Evolutionary conservation across 2,797 vertebrate genomes (phyloP).

Genomic region (Protonibea diacanthus): DNA sequence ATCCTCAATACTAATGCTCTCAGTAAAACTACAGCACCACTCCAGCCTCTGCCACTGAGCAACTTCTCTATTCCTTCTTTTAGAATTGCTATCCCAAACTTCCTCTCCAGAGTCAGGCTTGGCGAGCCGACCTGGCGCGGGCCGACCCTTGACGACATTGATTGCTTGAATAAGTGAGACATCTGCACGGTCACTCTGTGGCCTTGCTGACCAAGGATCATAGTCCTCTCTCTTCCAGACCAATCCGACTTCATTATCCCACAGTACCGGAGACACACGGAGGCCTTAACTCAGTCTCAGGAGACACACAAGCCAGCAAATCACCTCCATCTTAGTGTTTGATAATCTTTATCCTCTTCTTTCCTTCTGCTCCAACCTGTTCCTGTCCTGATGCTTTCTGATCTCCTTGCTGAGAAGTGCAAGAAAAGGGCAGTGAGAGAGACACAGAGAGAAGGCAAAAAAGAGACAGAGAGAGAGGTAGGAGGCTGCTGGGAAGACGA

Average conservation of each 20-base stretch:
- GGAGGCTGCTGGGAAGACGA: slow-evolving; percentile 18
- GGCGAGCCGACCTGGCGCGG: neutral
- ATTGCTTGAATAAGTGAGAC: slow-evolving; percentile 59
- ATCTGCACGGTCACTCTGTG: slow-evolving; percentile 41
- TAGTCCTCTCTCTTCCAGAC: slow-evolving; percentile 28
- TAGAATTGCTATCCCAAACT: slow-evolving; percentile 25
- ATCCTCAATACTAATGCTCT: slow-evolving; percentile 23
- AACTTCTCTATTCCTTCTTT: slow-evolving; percentile 3
- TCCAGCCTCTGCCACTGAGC: slow-evolving; percentile 12
- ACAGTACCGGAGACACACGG: slow-evolving; percentile 32
- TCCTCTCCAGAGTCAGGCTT: slow-evolving; percentile 1
- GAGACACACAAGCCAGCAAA: slow-evolving; percentile 40
- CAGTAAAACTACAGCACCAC: slow-evolving; percentile 32
- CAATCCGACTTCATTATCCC: slow-evolving; percentile 58
- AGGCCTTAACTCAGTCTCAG: slow-evolving; percentile 40
- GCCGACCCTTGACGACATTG: slow-evolving; percentile 19
- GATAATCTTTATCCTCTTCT: slow-evolving; percentile 47
- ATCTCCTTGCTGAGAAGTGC: slow-evolving; percentile 21
- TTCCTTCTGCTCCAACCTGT: slow-evolving; percentile 39
- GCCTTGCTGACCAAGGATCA: slow-evolving; percentile 57
- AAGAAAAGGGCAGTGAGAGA: slow-evolving; percentile 3
- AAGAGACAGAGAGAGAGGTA: neutral
- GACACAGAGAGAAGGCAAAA: neutral
- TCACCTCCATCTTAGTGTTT: slow-evolving; percentile 45
- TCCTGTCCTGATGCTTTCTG: slow-evolving; percentile 28